Evolutionary conservation across 2,888 invertebrate species (phyloP).

Genomic region (Julus scanicus): DNA sequence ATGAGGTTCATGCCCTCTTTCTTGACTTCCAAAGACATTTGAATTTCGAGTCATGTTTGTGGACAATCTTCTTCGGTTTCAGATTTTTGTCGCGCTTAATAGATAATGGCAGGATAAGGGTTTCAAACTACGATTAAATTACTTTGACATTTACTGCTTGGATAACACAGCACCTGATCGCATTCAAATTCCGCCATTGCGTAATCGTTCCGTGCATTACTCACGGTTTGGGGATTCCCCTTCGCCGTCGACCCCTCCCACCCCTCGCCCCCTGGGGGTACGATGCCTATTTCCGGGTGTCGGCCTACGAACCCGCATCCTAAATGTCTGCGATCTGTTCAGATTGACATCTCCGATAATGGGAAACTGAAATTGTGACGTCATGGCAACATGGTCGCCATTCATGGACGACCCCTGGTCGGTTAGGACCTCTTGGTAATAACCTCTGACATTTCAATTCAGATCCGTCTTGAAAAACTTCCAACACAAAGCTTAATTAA

Average conservation of each 20-base stretch:
- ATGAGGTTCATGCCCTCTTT: neutral
- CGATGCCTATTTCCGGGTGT: neutral
- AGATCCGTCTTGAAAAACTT: too few species aligned
- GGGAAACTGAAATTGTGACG: neutral
- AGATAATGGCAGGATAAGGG: neutral
- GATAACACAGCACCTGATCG: neutral
- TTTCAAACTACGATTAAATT: constrained; percentile 11
- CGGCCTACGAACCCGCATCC: constrained; percentile 19
- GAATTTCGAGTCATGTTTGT: too few species aligned
- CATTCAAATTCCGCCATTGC: neutral
- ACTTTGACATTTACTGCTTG: constrained; percentile 19
- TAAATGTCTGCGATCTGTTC: neutral
- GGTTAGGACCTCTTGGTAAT: too few species aligned
- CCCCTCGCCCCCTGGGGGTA: neutral
- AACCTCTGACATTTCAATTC: too few species aligned
- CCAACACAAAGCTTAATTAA: too few species aligned
- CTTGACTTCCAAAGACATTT: too few species aligned
- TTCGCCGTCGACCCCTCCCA: neutral
- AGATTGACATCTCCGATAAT: neutral
- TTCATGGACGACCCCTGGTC: too few species aligned
- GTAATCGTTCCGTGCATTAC: neutral
- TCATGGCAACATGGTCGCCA: too few species aligned
- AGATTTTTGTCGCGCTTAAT: neutral
- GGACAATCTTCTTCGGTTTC: too few species aligned
- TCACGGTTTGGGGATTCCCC: neutral